Base-by-base conservation (phyloP, 2,113 vertebrate species). In the Delphinus delphis region DNA sequence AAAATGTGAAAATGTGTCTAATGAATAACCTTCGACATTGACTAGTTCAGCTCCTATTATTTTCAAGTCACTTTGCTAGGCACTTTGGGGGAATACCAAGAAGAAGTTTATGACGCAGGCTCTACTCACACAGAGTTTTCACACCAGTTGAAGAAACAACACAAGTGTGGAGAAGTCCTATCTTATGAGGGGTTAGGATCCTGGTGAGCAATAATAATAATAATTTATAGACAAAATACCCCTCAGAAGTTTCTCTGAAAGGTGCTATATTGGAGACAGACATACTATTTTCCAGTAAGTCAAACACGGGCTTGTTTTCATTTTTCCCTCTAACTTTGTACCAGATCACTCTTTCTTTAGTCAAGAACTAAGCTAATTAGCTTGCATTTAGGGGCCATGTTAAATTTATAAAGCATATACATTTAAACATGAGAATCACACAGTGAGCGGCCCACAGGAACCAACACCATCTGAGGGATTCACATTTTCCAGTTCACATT, bases 1-100 rank as follows among this genome's bases (percentile, higher is more conserved):
- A 53, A 77, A 20, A 31, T 93, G 53, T 12, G 47, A 62, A 98
- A 92, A 86, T 84, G 13, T 93, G 17, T 90, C 36, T 90, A 80
- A 65, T 73, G 74, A 96, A 88, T 71, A 87, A 50, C 62, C 33
- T 88, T 88, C 55, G 33, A 77, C 17, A 76, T 31, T 47, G 17
- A 88, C 17, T 93, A 83, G 6, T 70, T 89, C 63, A 68, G 14
- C 9, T 89, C 18, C 33, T 85, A 5, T 81, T 95, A 58, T 71
- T 88, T 85, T 88, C 71, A 94, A 92, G 67, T 84, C n/a, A 85
- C 76, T 77, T 96, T 93, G 9, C 73, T 88, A 76, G 31, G 31
- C 15, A 73, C 23, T 62, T 38, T 38, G 44, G 36, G 44, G 25
- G 5, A n/a, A 90, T 62, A 90, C 18, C 53, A 90, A 67, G 36